Evolutionary conservation across 2,113 vertebrate species (phyloP).

Genomic region (Colinus virginianus): DNA sequence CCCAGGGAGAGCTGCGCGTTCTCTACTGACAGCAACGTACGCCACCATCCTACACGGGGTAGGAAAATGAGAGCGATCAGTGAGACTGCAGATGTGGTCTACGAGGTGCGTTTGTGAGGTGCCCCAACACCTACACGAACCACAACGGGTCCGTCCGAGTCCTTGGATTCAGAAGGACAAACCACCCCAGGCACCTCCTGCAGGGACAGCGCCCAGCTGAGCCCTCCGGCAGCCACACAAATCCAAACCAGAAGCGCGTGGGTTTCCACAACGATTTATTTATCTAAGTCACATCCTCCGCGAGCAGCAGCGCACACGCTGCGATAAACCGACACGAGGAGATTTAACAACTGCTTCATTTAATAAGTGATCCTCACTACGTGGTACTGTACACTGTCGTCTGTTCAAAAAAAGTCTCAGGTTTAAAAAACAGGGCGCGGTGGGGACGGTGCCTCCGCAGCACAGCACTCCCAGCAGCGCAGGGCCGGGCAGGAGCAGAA

Average conservation of each 20-base stretch:
- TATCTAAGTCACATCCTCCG: conserved; percentile 43
- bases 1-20: neutral
- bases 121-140: neutral
- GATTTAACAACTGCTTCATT: conserved; percentile 81
- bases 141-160: no score
- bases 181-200: no score
- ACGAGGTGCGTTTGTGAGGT: neutral
- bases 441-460: no score
- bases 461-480: no score
- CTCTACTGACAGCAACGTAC: fast-evolving
- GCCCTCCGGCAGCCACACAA: neutral
- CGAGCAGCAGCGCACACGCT: conserved; percentile 44
- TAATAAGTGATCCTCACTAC: conserved; percentile 84
- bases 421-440: conserved; percentile 73
- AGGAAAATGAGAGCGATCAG: neutral
- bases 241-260: conserved; percentile 37
- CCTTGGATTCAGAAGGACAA: no score
- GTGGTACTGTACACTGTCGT: conserved; percentile 80
- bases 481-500: no score
- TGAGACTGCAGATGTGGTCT: neutral
- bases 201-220: no score
- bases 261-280: conserved; percentile 78
- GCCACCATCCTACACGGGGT: neutral
- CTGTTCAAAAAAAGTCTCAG: conserved; percentile 82
- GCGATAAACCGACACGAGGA: conserved; percentile 75